Conservation (phyloP, 2,113 vertebrate genomes). For the Cyanoliseus patagonus region DNA sequence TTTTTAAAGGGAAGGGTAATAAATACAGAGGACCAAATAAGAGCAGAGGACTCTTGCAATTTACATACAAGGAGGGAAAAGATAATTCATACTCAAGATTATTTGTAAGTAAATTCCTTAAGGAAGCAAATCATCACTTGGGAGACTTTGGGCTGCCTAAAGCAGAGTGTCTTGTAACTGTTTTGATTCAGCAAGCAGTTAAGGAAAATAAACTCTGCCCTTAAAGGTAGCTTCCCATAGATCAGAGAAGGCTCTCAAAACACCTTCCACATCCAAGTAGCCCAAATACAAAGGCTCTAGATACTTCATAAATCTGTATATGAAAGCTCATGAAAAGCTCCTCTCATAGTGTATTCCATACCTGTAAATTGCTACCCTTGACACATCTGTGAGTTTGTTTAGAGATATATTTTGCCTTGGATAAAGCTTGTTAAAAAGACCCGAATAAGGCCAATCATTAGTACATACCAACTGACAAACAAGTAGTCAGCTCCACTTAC, state of each 20-base stretch:
- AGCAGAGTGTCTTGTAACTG: not conserved
- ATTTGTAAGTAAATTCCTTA: not conserved
- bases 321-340: not conserved
- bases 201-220: not conserved
- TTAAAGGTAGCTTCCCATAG: not conserved
- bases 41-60: not conserved
- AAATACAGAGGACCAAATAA: not conserved
- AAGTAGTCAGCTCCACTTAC: not conserved
- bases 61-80: not conserved
- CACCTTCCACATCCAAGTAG: not conserved
- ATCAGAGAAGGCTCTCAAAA: not conserved
- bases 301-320: not conserved
- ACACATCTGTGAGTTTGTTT: not conserved
- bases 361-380: not conserved
- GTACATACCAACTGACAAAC: not conserved
- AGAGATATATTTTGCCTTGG: not conserved
- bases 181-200: not conserved
- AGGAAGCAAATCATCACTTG: not conserved
- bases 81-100: not conserved
- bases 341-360: not conserved
- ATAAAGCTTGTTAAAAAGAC: not conserved
- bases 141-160: not conserved
- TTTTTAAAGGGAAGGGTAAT: not conserved
- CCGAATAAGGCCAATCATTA: not conserved
- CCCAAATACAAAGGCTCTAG: not conserved